phyloP scores from a whole-genome alignment of 2,888 invertebrate species.

The Bombylius discolor region DNA sequence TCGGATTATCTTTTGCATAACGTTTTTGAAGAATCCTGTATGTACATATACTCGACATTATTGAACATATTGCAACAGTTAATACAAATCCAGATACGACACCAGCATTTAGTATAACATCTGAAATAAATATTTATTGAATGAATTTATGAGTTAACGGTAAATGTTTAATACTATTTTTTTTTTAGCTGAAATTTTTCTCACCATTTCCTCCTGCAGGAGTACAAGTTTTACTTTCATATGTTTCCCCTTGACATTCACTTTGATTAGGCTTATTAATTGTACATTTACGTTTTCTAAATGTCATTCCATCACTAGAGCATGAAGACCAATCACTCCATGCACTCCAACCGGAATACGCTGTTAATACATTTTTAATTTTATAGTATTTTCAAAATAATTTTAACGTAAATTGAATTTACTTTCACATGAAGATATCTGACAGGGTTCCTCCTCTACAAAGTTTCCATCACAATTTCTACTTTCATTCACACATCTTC shows the following conservation, averaged over 20 bases:
- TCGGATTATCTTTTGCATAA: constrained; percentile 16
- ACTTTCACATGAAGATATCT: constrained; percentile 55
- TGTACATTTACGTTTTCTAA: constrained; percentile 53
- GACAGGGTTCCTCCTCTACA: constrained; percentile 53
- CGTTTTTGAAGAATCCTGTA: constrained; percentile 33
- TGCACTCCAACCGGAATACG: constrained; percentile 57
- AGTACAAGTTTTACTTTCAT: constrained; percentile 54
- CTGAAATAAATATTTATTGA: background rate
- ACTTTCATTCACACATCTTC: constrained; percentile 49
- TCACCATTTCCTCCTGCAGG: constrained; percentile 19
- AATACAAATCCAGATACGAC: constrained; percentile 27
- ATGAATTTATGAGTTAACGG: background rate
- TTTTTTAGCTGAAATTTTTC: constrained; percentile 1
- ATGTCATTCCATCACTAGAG: constrained; percentile 50
- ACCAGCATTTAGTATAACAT: constrained; percentile 1
- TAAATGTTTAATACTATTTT: constrained; percentile 18
- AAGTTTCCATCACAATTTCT: constrained; percentile 50
- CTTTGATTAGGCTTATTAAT: constrained; percentile 40
- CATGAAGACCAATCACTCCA: constrained; percentile 64
- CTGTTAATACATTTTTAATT: constrained; percentile 29
- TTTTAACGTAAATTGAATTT: constrained; percentile 18
- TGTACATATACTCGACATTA: constrained; percentile 34
- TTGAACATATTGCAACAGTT: constrained; percentile 36
- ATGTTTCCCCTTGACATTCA: constrained; percentile 55
- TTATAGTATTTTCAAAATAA: background rate